A percentile compares a stretch with the other conserved stretches of the same genome.
Evolutionary conservation across 1,140 invertebrate species (phyloP).

Genomic region (Brevipalpus yothersi): DNA sequence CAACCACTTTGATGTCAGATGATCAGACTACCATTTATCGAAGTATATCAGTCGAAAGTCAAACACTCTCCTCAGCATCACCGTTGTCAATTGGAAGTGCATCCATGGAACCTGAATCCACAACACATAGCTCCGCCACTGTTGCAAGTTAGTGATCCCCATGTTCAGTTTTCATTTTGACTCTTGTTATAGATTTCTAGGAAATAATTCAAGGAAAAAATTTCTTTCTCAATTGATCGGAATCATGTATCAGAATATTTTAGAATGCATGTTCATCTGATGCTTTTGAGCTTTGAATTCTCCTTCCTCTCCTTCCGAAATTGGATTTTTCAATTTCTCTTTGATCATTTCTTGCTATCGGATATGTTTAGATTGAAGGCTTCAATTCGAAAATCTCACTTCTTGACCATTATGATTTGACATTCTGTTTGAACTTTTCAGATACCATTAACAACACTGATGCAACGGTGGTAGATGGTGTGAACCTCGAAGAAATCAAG

Average conservation of each 20-base stretch:
- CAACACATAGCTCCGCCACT: background rate
- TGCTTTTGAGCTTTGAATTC: background rate
- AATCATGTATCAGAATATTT: background rate
- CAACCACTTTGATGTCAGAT: background rate
- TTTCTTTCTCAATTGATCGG: background rate
- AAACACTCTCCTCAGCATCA: background rate
- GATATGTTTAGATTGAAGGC: no score
- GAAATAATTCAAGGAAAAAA: background rate
- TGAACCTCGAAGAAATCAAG: slow-evolving; percentile 90
- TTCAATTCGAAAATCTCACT: no score
- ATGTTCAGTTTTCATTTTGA: background rate
- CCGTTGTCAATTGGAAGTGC: background rate
- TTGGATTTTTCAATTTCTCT: background rate
- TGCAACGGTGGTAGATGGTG: slow-evolving; percentile 80
- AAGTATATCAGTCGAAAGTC: background rate
- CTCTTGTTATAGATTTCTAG: background rate
- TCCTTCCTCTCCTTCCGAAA: background rate
- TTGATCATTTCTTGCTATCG: no score
- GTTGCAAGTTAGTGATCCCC: background rate
- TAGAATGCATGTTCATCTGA: background rate
- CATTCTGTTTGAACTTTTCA: slow-evolving; percentile 2
- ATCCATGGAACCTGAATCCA: background rate
- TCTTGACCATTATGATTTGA: no score
- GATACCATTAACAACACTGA: slow-evolving; percentile 70
- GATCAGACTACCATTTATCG: background rate